A percentile compares a stretch with the other conserved stretches of the same genome.
Evolutionary conservation across 2,113 vertebrate genomes (phyloP).

Genomic region (Dasyurus viverrinus): DNA sequence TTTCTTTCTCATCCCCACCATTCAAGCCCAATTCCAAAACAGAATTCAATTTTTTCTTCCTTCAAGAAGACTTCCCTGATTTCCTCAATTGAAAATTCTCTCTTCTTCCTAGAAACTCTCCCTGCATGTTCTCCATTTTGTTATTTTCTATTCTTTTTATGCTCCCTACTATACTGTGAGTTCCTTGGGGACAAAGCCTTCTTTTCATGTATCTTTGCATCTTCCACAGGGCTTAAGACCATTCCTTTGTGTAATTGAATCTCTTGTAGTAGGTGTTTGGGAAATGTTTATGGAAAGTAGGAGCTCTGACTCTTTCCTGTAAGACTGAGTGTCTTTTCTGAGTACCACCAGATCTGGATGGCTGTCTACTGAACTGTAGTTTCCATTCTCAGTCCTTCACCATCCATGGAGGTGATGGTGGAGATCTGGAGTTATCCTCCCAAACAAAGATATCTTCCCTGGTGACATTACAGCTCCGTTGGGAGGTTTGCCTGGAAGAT

Average conservation of each 20-base stretch:
- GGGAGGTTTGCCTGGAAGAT: conserved; percentile 6
- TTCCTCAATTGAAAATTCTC: background rate
- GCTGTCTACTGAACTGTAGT: background rate
- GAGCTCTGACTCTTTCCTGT: background rate
- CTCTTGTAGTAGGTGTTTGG: background rate
- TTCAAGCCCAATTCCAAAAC: background rate
- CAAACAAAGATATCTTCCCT: background rate
- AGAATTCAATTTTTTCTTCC: background rate
- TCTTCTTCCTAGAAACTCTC: background rate
- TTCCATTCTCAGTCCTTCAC: background rate
- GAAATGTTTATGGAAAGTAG: background rate
- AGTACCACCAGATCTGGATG: background rate
- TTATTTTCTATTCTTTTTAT: background rate
- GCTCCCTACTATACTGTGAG: background rate
- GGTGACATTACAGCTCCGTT: conserved; percentile 13
- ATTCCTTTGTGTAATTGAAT: background rate
- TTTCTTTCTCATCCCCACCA: background rate
- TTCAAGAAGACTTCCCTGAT: background rate
- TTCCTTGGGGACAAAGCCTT: background rate
- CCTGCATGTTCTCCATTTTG: background rate
- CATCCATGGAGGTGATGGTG: background rate
- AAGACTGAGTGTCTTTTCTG: background rate
- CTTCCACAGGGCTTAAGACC: background rate
- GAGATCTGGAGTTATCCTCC: background rate
- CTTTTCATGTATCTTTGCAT: background rate